phyloP scores from a whole-genome alignment of 2,113 vertebrate species.

The Cygnus buccinator region DNA sequence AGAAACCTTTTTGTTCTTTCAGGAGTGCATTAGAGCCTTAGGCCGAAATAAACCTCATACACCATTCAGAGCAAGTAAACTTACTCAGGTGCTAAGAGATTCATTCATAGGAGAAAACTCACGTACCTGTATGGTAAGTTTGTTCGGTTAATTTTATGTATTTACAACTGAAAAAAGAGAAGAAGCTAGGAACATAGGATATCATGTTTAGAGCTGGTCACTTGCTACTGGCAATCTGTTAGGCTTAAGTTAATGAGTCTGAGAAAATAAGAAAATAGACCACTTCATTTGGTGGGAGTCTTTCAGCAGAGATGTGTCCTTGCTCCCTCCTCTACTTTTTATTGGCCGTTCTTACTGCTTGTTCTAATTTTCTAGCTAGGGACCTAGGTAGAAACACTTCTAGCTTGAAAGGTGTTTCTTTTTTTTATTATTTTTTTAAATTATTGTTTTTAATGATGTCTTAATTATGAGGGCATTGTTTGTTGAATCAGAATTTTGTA shows the following conservation, averaged over 20 bases:
- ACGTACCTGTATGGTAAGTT: constrained; percentile 95
- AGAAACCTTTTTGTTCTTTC: constrained; percentile 32
- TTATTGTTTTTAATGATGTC: neutral
- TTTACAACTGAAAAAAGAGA: neutral
- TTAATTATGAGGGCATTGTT: neutral
- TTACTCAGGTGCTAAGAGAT: constrained; percentile 96
- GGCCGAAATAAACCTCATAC: constrained; percentile 97
- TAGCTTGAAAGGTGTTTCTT: neutral
- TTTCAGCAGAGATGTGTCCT: neutral
- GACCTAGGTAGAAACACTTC: neutral
- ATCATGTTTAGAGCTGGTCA: neutral
- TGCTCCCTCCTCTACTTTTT: neutral
- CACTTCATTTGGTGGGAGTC: neutral
- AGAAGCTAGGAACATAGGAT: neutral
- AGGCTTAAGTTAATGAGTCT: neutral
- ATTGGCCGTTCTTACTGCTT: neutral
- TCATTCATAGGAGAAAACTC: constrained; percentile 99
- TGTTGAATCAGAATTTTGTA: neutral
- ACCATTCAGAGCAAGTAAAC: constrained; percentile 97
- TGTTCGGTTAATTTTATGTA: neutral
- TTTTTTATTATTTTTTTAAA: neutral
- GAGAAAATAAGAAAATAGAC: neutral
- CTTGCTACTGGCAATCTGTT: neutral
- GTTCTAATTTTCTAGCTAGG: neutral
- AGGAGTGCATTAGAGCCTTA: constrained; percentile 98